phyloP scores from a whole-genome alignment of 2,113 vertebrate species.

The Reinhardtius hippoglossoides region DNA sequence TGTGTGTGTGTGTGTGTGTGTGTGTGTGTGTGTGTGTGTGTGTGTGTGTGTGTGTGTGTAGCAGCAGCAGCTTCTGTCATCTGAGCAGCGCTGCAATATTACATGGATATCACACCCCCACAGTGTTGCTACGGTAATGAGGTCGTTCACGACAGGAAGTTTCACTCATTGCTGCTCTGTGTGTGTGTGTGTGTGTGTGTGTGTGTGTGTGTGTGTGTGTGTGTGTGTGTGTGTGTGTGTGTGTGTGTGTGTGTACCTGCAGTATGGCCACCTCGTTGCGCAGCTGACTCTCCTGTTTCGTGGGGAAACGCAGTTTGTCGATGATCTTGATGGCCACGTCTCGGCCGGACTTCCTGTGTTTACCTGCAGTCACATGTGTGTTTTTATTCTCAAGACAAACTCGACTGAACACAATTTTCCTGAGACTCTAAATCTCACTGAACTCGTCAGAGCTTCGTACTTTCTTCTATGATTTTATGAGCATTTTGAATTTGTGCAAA shows the following conservation, averaged over 20 bases:
- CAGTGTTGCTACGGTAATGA: conserved; percentile 65
- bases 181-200: conserved; percentile 26
- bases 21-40: conserved; percentile 29
- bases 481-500: too few relatives aligned
- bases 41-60: conserved; percentile 1
- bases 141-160: conserved; percentile 53
- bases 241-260: conserved; percentile 84
- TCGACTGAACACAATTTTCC: background rate
- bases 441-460: too few relatives aligned
- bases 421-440: too few relatives aligned
- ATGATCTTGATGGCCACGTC: conserved; percentile 99
- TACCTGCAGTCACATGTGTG: conserved; percentile 81
- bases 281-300: conserved; percentile 97
- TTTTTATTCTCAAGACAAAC: background rate
- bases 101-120: conserved; percentile 67
- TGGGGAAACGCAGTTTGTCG: conserved; percentile 96
- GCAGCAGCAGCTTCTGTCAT: conserved; percentile 28
- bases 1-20: background rate
- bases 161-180: conserved; percentile 11
- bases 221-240: conserved; percentile 39
- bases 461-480: too few relatives aligned
- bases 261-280: conserved; percentile 98
- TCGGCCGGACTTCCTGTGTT: conserved; percentile 96
- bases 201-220: conserved; percentile 24
- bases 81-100: conserved; percentile 47